Base-by-base conservation (phyloP, 2,797 vertebrate species). In the Pseudochirops cupreus region DNA sequence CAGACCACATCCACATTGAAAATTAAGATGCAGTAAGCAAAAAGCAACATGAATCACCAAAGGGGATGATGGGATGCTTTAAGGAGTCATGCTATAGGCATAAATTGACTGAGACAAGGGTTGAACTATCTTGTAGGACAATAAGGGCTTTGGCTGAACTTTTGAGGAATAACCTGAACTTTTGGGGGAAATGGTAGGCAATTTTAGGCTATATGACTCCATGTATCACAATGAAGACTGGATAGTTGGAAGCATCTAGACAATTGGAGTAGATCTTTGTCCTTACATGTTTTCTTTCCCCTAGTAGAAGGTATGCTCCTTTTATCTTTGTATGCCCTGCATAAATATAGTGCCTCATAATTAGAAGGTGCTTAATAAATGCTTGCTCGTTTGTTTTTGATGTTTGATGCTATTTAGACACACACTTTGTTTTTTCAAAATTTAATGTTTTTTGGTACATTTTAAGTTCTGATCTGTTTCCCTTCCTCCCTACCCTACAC, bases 161-260 rank as follows among this genome's bases (percentile, higher is more conserved):
- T 58, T 59, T 53, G 74, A 1, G 28, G 31, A 0, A 11, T 1
- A 5, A 0, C 7, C 29, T 46, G 24, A 0, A 0, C 5, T 1
- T 0, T 0, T 21, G n/a, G 33, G 18, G 18, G n/a, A 24, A 54
- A 24, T 82, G 18, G 7, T 46, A 3, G 59, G 31, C 28, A 1
- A 0, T 29, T 39, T 10, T 91, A 13, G 29, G 56, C 46, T 39
- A 31, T 56, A 26, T 14, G 54, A 91, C 62, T n/a, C 0, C 0
- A 1, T 93, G 14, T 2, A 4, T 53, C 57, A 50, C 0, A 7
- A 50, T 10, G 5, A n/a, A 21, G 74, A 21, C 18, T 39, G 50
- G 62, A 50, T 1, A 54, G 50, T 0, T 91, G 21, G 2, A 14
- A 53, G 52, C 2, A 10, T 46, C 14, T 93, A 14, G 5, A 5